Evolutionary conservation across 92 coral and sea anemone genomes (phyloP).

Genomic region (Montipora capitata): DNA sequence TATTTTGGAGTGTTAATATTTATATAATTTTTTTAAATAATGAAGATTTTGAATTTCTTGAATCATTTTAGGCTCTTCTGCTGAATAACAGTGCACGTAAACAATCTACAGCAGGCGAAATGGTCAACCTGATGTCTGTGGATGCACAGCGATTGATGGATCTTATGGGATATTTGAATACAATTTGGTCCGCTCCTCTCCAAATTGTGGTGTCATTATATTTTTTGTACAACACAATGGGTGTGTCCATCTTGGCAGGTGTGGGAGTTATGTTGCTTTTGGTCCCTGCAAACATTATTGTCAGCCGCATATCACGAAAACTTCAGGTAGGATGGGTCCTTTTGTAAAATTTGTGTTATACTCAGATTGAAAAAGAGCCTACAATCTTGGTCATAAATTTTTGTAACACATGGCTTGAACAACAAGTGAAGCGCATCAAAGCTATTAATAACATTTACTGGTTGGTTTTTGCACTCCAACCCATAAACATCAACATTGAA

Average conservation of each 20-base stretch:
- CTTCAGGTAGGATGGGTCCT: conserved; percentile 68
- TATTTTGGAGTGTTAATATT: too few species aligned
- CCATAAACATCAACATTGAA: too few species aligned
- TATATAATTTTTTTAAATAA: not conserved
- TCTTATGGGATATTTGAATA: conserved; percentile 81
- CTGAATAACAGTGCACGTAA: conserved; percentile 81
- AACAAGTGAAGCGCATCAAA: too few species aligned
- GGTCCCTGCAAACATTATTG: conserved; percentile 79
- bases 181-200: conserved; percentile 92
- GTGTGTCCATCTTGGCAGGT: conserved; percentile 91
- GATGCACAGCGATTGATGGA: conserved; percentile 98
- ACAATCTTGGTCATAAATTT: too few species aligned
- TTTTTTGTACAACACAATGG: conserved; percentile 89
- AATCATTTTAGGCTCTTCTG: conserved; percentile 81
- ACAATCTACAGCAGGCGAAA: conserved; percentile 93
- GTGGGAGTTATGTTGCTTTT: conserved; percentile 89
- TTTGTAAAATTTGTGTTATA: not conserved
- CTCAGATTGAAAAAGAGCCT: too few species aligned
- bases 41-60: not conserved
- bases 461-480: too few species aligned
- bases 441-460: too few species aligned
- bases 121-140: conserved; percentile 94
- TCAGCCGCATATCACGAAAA: conserved; percentile 58
- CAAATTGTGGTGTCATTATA: conserved; percentile 82
- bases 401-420: too few species aligned